Percentiles rank a stretch among this genome's conserved stretches.
Evolutionary conservation across 1,140 invertebrate genomes (phyloP).

Genomic region (Drusus annulatus): DNA sequence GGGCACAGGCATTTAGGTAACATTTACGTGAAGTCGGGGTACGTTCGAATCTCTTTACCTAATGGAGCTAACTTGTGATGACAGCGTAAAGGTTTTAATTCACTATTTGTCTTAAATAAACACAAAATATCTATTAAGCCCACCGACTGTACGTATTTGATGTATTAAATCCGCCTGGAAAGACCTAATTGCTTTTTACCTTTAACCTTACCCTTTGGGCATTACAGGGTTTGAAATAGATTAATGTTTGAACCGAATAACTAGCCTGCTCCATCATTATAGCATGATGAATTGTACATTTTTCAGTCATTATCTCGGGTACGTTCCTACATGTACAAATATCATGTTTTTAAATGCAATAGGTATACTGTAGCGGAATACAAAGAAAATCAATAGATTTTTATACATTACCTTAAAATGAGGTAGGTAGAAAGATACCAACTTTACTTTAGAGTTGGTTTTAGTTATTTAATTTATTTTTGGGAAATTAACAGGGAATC

Average conservation of each 20-base stretch:
- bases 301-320: slow-evolving; percentile 19
- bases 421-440: too few species aligned
- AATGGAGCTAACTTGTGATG: background rate
- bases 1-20: too few species aligned
- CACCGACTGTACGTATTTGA: slow-evolving; percentile 48
- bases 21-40: too few species aligned
- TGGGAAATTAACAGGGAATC: too few species aligned
- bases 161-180: slow-evolving; percentile 53
- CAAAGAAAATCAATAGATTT: too few species aligned
- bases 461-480: too few species aligned
- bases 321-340: too few species aligned
- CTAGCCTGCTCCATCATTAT: slow-evolving; percentile 11
- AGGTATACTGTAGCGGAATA: too few species aligned
- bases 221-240: slow-evolving; percentile 41
- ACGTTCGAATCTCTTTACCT: too few species aligned
- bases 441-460: too few species aligned
- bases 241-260: slow-evolving; percentile 38
- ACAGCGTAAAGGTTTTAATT: slow-evolving; percentile 35
- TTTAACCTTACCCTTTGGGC: slow-evolving; percentile 49
- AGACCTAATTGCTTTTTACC: slow-evolving; percentile 58
- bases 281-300: slow-evolving; percentile 20
- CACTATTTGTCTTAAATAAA: slow-evolving; percentile 43
- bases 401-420: too few species aligned
- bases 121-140: slow-evolving; percentile 56
- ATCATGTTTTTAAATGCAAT: too few species aligned